Percentiles rank a stretch among this genome's conserved stretches.
Conservation (phyloP, 1,140 invertebrate species). For the Stegodyphus dumicola region DNA sequence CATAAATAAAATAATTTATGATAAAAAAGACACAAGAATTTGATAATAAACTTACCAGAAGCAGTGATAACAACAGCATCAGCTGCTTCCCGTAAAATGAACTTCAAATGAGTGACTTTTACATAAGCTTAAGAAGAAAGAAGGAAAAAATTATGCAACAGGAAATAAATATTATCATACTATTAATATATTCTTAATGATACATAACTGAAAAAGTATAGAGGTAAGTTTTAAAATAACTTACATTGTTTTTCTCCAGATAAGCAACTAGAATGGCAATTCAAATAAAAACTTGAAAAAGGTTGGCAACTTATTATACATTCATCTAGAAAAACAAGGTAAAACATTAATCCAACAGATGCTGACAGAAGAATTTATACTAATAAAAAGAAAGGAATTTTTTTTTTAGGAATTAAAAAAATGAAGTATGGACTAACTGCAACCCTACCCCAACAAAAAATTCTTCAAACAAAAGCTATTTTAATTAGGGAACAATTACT, state of each 20-base stretch:
- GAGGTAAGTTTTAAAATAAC: neutral
- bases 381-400: too few relatives aligned
- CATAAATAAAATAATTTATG: too few relatives aligned
- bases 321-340: slow-evolving; percentile 68
- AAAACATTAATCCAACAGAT: too few relatives aligned
- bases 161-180: neutral
- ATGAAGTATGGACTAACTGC: too few relatives aligned
- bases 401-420: too few relatives aligned
- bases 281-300: slow-evolving; percentile 83
- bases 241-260: slow-evolving; percentile 53
- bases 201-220: neutral
- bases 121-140: slow-evolving; percentile 32
- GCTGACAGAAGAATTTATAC: too few relatives aligned
- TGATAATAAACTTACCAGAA: slow-evolving; percentile 67
- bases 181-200: neutral
- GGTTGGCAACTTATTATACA: slow-evolving; percentile 77
- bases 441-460: too few relatives aligned
- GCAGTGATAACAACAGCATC: slow-evolving; percentile 83
- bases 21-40: neutral
- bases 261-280: slow-evolving; percentile 72
- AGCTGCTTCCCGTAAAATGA: slow-evolving; percentile 82
- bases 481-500: too few relatives aligned
- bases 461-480: too few relatives aligned
- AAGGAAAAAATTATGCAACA: neutral
- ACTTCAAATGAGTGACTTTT: slow-evolving; percentile 79